Evolutionary conservation across 2,888 invertebrate species (phyloP).

Genomic region (Scaptomyza tumidula): DNA sequence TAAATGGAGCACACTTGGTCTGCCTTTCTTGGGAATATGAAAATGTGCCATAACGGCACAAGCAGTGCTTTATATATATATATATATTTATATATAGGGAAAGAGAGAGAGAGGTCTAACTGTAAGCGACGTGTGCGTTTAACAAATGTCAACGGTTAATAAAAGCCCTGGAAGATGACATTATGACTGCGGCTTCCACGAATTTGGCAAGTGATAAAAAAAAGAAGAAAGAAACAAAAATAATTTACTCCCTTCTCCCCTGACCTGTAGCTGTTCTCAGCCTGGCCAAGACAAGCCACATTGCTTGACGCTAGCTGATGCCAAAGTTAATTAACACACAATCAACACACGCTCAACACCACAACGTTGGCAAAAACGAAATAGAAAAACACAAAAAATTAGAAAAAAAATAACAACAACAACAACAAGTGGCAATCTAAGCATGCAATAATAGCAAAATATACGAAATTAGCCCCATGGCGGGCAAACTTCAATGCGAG

Average conservation of each 20-base stretch:
- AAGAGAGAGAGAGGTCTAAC: slow-evolving; percentile 47
- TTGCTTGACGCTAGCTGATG: slow-evolving; percentile 52
- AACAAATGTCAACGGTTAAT: slow-evolving; percentile 74
- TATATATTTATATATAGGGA: slow-evolving; percentile 24
- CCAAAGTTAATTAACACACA: slow-evolving; percentile 78
- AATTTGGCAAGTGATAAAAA: slow-evolving; percentile 50
- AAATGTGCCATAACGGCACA: slow-evolving; percentile 76
- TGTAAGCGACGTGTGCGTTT: slow-evolving; percentile 71
- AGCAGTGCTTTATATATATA: slow-evolving; percentile 50
- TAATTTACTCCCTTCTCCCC: not conserved
- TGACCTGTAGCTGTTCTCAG: slow-evolving; percentile 50
- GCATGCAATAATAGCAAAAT: slow-evolving; percentile 71
- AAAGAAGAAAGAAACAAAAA: not conserved
- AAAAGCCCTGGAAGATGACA: slow-evolving; percentile 42
- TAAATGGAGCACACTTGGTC: slow-evolving; percentile 24
- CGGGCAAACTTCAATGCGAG: slow-evolving; percentile 66
- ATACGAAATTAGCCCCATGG: slow-evolving; percentile 65
- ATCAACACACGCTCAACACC: slow-evolving; percentile 49
- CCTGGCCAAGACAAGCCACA: slow-evolving; percentile 35
- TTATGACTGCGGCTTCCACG: slow-evolving; percentile 49
- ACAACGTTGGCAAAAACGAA: slow-evolving; percentile 29
- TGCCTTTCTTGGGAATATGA: slow-evolving; percentile 68
- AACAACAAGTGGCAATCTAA: slow-evolving; percentile 58
- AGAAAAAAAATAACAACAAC: slow-evolving; percentile 19
- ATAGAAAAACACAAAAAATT: slow-evolving; percentile 26